phyloP scores from a whole-genome alignment of 2,113 vertebrate species.

The Cercocebus atys region DNA sequence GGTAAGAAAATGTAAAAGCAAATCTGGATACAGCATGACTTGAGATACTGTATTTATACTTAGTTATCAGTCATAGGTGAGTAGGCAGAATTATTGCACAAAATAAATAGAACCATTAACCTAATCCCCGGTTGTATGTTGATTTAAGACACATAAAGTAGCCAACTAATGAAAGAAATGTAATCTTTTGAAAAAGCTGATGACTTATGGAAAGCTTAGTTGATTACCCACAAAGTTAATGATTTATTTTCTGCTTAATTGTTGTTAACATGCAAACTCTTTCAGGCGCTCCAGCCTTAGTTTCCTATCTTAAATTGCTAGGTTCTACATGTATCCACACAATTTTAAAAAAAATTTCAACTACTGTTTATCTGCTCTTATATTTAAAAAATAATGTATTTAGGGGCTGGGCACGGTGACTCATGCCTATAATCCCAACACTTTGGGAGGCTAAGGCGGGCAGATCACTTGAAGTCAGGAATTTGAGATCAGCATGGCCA shows the following conservation, averaged over 20 bases:
- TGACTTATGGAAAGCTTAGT: conserved; percentile 57
- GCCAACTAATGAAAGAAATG: conserved; percentile 59
- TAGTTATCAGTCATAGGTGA: conserved; percentile 78
- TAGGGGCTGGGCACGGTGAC: not conserved
- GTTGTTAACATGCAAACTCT: not conserved
- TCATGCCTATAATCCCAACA: no score
- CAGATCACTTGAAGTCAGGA: no score
- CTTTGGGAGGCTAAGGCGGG: no score
- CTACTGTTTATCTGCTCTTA: not conserved
- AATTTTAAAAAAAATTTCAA: not conserved
- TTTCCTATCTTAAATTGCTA: not conserved
- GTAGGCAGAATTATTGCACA: conserved; percentile 67
- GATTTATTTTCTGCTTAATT: conserved; percentile 77
- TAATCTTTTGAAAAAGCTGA: conserved; percentile 67
- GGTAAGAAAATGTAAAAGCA: conserved; percentile 49
- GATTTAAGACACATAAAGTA: conserved; percentile 76
- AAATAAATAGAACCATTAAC: conserved; percentile 78
- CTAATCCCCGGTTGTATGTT: conserved; percentile 67
- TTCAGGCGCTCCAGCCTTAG: not conserved
- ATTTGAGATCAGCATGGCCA: no score
- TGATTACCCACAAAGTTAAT: conserved; percentile 78
- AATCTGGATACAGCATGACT: conserved; percentile 26
- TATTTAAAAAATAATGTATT: not conserved
- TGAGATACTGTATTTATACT: conserved; percentile 62
- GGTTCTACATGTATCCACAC: not conserved